phyloP scores from a whole-genome alignment of 2,113 vertebrate genomes.

The Pangasianodon hypophthalmus region DNA sequence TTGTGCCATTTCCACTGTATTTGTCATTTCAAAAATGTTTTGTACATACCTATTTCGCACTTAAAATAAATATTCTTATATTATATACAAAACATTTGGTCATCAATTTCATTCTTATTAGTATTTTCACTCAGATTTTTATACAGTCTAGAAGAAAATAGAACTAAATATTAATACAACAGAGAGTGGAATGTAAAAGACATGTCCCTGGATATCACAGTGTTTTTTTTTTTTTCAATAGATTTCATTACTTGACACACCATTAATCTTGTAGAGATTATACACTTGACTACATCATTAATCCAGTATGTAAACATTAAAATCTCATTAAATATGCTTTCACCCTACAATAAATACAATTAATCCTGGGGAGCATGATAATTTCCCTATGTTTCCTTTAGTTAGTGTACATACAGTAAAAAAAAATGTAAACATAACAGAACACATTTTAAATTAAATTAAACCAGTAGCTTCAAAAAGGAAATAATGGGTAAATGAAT shows the following conservation, averaged over 20 bases:
- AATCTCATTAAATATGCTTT: background rate
- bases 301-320: background rate
- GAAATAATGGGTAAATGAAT: background rate
- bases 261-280: background rate
- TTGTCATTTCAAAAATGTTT: constrained; percentile 60
- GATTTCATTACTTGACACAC: background rate
- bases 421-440: background rate
- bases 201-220: background rate
- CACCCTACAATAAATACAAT: background rate
- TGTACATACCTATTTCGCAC: constrained; percentile 37
- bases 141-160: background rate
- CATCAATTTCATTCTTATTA: background rate
- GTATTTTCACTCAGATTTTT: background rate
- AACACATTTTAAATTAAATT: background rate
- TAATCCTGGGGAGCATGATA: background rate
- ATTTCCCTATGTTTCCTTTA: background rate
- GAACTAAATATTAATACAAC: too few species aligned
- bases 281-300: background rate
- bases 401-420: background rate
- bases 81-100: constrained; percentile 69
- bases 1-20: constrained; percentile 61
- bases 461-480: background rate
- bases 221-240: too few species aligned
- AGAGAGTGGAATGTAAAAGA: background rate
- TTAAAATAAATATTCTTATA: constrained; percentile 80